Evolutionary conservation across 2,113 vertebrate species (phyloP).

Genomic region (Lepus timidus): DNA sequence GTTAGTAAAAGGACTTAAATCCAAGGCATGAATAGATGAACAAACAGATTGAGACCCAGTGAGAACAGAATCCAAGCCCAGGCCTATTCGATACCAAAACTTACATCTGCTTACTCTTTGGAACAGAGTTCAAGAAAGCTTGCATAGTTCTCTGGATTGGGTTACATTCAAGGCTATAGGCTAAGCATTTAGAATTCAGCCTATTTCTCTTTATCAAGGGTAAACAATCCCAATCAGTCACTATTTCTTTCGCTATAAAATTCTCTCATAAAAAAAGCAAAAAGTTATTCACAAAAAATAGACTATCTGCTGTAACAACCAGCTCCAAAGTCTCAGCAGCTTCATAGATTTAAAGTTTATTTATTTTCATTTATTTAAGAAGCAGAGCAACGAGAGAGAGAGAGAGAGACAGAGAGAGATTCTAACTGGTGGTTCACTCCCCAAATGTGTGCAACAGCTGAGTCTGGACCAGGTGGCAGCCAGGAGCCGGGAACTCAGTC

Average conservation of each 20-base stretch:
- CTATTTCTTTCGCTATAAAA: constrained; percentile 1
- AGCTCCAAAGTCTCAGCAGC: neutral
- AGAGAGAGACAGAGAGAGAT: no score
- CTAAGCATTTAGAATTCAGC: constrained; percentile 6
- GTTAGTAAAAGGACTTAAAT: neutral
- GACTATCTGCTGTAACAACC: neutral
- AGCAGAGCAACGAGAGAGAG: no score
- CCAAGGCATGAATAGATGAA: neutral
- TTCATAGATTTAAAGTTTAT: neutral
- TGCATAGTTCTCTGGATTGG: neutral
- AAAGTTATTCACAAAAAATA: neutral
- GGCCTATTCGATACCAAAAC: neutral
- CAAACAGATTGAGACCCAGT: neutral
- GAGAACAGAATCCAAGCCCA: constrained; percentile 20
- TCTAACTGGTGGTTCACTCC: no score
- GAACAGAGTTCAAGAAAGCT: neutral
- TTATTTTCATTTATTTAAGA: no score
- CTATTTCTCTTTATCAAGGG: neutral
- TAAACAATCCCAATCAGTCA: neutral
- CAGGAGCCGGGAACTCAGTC: no score
- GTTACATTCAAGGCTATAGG: neutral
- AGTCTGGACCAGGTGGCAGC: no score
- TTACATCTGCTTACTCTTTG: neutral
- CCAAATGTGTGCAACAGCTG: no score
- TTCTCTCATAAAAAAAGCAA: neutral